phyloP scores from a whole-genome alignment of 2,113 vertebrate species.

The Malurus alboscapulatus region DNA sequence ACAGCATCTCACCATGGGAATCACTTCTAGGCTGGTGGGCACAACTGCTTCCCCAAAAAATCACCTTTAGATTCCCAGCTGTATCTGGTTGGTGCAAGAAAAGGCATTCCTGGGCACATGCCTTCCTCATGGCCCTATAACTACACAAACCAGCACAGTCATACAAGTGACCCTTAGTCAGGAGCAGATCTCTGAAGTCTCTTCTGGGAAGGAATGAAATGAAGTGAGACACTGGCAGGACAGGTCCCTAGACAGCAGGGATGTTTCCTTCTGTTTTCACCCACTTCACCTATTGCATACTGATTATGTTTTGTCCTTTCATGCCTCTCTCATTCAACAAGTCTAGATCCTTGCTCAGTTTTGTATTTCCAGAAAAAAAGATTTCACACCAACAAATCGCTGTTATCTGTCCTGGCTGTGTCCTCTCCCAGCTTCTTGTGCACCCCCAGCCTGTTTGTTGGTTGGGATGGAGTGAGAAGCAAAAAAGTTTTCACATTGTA shows the following conservation, averaged over 20 bases:
- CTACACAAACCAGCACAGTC: background rate
- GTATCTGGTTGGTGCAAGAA: background rate
- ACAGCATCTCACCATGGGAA: background rate
- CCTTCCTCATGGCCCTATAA: background rate
- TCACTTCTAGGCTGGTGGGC: background rate
- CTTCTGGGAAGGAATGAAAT: background rate
- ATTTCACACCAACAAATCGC: background rate
- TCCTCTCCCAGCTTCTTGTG: background rate
- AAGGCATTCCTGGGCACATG: background rate
- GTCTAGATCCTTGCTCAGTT: background rate
- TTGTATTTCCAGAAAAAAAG: background rate
- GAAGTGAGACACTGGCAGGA: background rate
- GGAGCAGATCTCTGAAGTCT: background rate
- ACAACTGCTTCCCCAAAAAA: background rate
- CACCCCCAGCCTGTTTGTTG: background rate
- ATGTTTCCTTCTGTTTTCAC: background rate
- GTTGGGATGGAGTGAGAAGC: background rate
- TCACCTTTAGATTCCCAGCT: background rate
- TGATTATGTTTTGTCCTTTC: background rate
- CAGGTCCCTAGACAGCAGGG: background rate
- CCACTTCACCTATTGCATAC: background rate
- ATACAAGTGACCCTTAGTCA: background rate
- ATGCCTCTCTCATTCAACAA: background rate
- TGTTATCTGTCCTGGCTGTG: background rate
- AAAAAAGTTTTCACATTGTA: background rate